Conservation (phyloP, 2,888 invertebrate genomes). For the Sarcophaga carnaria region DNA sequence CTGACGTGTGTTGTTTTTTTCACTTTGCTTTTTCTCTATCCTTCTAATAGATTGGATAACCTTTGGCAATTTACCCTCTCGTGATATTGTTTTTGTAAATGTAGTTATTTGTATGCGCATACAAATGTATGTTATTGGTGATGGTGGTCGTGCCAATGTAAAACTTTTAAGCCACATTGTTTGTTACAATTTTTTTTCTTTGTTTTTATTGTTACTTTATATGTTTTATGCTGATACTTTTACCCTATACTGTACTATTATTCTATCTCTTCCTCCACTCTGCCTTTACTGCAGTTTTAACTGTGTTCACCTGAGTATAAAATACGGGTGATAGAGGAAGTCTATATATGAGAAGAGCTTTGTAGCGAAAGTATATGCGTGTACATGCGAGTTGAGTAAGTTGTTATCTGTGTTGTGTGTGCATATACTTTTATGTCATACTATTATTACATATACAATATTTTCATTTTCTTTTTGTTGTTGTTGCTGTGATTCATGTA, state of each 20-base stretch:
- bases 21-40: background rate
- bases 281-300: background rate
- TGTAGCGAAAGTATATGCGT: background rate
- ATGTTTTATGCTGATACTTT: slow-evolving; percentile 55
- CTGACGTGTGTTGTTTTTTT: slow-evolving; percentile 19
- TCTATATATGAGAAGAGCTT: background rate
- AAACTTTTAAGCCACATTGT: background rate
- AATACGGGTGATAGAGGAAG: background rate
- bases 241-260: background rate
- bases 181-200: slow-evolving; percentile 5
- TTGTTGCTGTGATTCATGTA: background rate
- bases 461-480: too few relatives aligned
- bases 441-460: background rate
- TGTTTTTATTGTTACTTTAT: background rate
- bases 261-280: too few relatives aligned
- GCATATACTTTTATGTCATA: background rate
- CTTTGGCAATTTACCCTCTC: background rate
- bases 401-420: background rate
- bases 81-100: background rate
- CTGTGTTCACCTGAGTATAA: background rate
- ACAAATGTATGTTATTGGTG: too few relatives aligned
- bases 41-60: background rate
- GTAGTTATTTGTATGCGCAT: too few relatives aligned
- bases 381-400: background rate
- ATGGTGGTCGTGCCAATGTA: background rate